These are phyloP conservation scores for Macrophya annulata DNA, from an alignment of 2,888 invertebrate genomes.

Conservation along the genomic window DNA sequence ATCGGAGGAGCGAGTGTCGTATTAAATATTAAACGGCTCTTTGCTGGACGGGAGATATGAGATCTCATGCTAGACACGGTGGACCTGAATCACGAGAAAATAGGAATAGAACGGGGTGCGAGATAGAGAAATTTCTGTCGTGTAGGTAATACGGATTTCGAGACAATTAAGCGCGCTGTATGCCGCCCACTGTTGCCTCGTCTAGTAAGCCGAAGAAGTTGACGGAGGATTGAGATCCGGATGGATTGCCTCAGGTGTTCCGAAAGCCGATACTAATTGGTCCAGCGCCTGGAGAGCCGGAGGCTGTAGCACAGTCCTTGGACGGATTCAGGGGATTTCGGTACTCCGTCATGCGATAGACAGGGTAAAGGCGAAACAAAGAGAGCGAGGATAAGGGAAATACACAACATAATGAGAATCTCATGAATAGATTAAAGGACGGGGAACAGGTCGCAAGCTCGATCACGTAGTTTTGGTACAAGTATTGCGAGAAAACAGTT, in stretches of 20 bases:
- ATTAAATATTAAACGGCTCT: conserved; percentile 15
- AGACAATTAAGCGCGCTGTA: conserved; percentile 29
- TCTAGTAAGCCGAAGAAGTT: conserved; percentile 33
- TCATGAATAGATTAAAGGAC: not conserved
- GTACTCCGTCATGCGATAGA: conserved; percentile 3
- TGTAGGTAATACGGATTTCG: conserved; percentile 10
- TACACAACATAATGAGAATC: not conserved
- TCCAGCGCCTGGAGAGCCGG: conserved; percentile 33
- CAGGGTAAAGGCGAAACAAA: not conserved
- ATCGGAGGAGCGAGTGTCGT: not conserved
- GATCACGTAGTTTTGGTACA: not conserved
- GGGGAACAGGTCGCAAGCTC: not conserved
- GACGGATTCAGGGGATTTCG: conserved; percentile 34
- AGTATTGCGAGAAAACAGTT: not conserved
- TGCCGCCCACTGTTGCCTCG: not conserved
- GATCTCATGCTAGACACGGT: not conserved
- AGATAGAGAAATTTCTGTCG: conserved; percentile 2
- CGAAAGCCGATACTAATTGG: conserved; percentile 48
- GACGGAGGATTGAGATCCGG: conserved; percentile 38
- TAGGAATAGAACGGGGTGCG: not conserved
- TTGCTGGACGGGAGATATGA: not conserved
- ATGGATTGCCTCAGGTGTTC: not conserved
- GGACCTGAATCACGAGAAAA: not conserved
- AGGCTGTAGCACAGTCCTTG: not conserved
- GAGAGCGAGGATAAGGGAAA: not conserved